These are phyloP conservation scores for Sialis fuliginosa DNA, from an alignment of 2,888 invertebrate genomes.

Conservation along the genomic window DNA sequence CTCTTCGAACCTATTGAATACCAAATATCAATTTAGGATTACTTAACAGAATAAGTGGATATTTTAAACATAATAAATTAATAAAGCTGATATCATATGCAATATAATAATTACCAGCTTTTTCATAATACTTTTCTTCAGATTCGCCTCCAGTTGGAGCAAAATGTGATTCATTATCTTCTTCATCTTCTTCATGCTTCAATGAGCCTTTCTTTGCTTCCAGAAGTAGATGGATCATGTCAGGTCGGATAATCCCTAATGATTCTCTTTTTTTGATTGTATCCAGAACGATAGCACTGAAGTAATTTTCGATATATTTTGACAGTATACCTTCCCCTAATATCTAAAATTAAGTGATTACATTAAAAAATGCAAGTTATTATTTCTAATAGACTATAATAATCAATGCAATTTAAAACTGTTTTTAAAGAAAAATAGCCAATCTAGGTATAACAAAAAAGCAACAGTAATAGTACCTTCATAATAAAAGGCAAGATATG, in stretches of 20 bases:
- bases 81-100: too few relatives aligned
- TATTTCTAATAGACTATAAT: background rate
- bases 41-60: too few relatives aligned
- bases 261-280: conserved; percentile 13
- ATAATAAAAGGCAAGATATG: conserved; percentile 8
- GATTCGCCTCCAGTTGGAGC: conserved; percentile 24
- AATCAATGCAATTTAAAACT: background rate
- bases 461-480: background rate
- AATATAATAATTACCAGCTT: background rate
- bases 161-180: conserved; percentile 17
- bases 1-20: too few relatives aligned
- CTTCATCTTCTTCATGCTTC: conserved; percentile 10
- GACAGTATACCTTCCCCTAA: background rate
- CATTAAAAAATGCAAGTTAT: background rate
- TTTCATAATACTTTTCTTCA: background rate
- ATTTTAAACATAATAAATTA: too few relatives aligned
- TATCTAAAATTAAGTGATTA: background rate
- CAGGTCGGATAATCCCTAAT: conserved; percentile 14
- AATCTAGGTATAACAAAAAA: background rate
- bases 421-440: too few relatives aligned
- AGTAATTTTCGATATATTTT: background rate
- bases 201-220: conserved; percentile 28
- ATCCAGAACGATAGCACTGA: conserved; percentile 10
- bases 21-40: too few relatives aligned
- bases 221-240: conserved; percentile 35